These are phyloP conservation scores for Acrossocheilus fasciatus DNA, from an alignment of 2,797 vertebrate genomes.

Conservation along the genomic window DNA sequence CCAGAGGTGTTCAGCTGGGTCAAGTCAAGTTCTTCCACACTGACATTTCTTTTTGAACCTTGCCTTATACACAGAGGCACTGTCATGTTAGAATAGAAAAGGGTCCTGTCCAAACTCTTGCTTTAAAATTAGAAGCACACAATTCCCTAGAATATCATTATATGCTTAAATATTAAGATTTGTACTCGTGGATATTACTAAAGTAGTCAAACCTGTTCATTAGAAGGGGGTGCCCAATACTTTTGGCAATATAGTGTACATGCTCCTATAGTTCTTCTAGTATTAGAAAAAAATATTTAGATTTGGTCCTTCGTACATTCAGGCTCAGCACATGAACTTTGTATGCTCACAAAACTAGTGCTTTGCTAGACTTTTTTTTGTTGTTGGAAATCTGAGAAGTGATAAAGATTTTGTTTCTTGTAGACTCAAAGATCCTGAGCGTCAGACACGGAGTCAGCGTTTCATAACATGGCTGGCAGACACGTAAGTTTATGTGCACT, in stretches of 20 bases:
- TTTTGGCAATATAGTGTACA: background rate
- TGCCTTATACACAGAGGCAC: no score
- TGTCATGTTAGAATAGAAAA: no score
- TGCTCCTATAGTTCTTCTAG: background rate
- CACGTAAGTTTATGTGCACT: conserved; percentile 79
- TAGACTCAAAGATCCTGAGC: conserved; percentile 87
- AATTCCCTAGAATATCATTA: background rate
- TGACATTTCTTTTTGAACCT: background rate
- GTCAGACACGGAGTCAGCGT: conserved; percentile 83
- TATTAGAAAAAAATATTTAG: background rate
- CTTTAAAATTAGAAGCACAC: background rate
- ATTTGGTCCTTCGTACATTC: background rate
- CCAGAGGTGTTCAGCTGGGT: background rate
- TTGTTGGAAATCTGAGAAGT: background rate
- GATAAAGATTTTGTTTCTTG: conserved; percentile 36
- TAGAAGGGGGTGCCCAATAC: background rate
- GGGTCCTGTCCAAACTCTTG: no score
- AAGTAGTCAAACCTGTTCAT: background rate
- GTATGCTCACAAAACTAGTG: background rate
- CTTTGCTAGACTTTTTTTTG: conserved; percentile 6
- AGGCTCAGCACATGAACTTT: background rate
- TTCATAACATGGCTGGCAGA: conserved; percentile 92
- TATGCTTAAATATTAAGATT: no score
- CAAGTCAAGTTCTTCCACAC: background rate
- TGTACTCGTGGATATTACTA: no score